Conservation (phyloP, 2,888 invertebrate genomes). For the Thereva nobilitata region DNA sequence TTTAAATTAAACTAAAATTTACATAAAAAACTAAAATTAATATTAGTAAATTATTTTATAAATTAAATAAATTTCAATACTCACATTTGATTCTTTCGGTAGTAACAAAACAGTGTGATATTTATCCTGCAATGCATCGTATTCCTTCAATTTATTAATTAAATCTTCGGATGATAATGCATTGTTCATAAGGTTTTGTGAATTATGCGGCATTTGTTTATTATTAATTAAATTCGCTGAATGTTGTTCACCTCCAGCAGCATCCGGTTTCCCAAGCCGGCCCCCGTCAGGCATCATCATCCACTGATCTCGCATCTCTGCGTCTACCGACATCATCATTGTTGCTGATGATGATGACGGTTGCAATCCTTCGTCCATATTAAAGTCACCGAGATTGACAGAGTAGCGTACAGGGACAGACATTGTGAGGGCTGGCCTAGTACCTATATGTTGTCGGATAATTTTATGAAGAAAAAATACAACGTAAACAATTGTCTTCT, state of each 20-base stretch:
- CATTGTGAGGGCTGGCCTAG: constrained; percentile 61
- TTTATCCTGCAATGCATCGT: constrained; percentile 70
- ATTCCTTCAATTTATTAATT: constrained; percentile 67
- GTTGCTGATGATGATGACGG: constrained; percentile 47
- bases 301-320: constrained; percentile 57
- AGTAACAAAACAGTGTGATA: constrained; percentile 71
- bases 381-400: constrained; percentile 57
- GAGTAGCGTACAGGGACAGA: constrained; percentile 60
- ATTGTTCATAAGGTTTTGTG: neutral
- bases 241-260: constrained; percentile 57
- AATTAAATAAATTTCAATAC: constrained; percentile 39
- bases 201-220: constrained; percentile 6
- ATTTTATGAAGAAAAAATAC: too few species aligned
- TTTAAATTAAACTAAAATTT: constrained; percentile 28
- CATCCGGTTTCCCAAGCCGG: constrained; percentile 68
- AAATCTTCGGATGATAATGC: constrained; percentile 55
- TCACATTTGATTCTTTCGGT: constrained; percentile 67
- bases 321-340: constrained; percentile 50
- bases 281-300: constrained; percentile 60
- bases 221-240: constrained; percentile 8
- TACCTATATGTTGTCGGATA: constrained; percentile 49
- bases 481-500: neutral
- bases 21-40: neutral
- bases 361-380: constrained; percentile 53
- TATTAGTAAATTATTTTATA: neutral